These are phyloP conservation scores for Coelopa frigida DNA, from an alignment of 1,140 invertebrate species.

Conservation along the genomic window DNA sequence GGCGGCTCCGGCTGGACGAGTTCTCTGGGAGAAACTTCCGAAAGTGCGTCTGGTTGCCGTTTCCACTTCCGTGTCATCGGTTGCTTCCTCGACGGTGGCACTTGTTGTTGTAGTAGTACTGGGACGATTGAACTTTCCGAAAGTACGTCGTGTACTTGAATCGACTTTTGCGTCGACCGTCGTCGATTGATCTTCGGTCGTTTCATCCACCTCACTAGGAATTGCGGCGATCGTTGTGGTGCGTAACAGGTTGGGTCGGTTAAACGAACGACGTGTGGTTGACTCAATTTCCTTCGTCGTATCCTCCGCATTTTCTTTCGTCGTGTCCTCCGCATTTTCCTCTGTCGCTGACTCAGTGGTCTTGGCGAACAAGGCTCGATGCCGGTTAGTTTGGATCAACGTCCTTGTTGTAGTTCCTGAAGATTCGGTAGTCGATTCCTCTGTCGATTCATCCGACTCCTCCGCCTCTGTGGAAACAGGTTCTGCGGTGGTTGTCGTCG, in stretches of 20 bases:
- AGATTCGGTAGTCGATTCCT: too few relatives aligned
- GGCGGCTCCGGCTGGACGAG: slow-evolving; percentile 13
- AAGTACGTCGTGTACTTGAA: neutral
- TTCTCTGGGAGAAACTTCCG: slow-evolving; percentile 4
- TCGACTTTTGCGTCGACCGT: neutral
- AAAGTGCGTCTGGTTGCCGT: neutral
- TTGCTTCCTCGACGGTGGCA: neutral
- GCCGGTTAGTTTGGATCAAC: too few relatives aligned
- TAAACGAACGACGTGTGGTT: slow-evolving; percentile 6
- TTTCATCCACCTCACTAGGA: neutral
- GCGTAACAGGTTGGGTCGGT: too few relatives aligned
- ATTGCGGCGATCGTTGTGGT: too few relatives aligned
- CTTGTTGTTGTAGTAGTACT: slow-evolving; percentile 1
- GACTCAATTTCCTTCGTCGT: slow-evolving; percentile 1
- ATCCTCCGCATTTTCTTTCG: neutral
- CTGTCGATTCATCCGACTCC: too few relatives aligned
- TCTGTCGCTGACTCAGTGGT: neutral
- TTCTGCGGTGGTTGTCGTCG: neutral
- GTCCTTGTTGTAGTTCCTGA: too few relatives aligned
- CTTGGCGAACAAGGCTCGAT: too few relatives aligned
- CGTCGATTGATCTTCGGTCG: neutral
- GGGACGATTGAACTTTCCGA: slow-evolving; percentile 1
- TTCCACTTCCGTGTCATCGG: neutral
- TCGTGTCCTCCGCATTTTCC: neutral
- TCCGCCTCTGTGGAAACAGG: too few relatives aligned